Percentiles rank a stretch among this genome's conserved stretches.
Conservation (phyloP, 2,888 invertebrate genomes). For the Drosophila histrio region DNA sequence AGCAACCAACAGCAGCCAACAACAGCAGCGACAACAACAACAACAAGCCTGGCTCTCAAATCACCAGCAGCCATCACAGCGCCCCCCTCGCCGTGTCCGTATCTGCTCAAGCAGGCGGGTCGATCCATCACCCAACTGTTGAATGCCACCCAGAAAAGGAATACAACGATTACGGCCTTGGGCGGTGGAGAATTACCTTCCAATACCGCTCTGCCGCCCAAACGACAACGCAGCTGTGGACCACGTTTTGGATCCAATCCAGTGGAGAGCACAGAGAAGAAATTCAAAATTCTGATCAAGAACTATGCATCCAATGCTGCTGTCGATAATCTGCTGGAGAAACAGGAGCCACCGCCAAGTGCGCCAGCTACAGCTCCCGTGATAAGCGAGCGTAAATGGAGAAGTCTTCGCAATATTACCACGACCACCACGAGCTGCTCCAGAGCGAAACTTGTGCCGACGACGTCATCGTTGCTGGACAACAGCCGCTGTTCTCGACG, state of each 20-base stretch:
- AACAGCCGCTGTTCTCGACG: constrained; percentile 40
- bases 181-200: constrained; percentile 17
- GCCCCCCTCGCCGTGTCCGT: constrained; percentile 49
- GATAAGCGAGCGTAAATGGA: constrained; percentile 63
- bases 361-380: constrained; percentile 50
- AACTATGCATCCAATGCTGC: constrained; percentile 53
- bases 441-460: constrained; percentile 25
- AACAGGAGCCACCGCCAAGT: constrained; percentile 28
- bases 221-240: constrained; percentile 81
- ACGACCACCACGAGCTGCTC: constrained; percentile 18
- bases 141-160: constrained; percentile 55
- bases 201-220: constrained; percentile 43
- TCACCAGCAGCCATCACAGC: constrained; percentile 20
- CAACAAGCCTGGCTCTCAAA: constrained; percentile 34
- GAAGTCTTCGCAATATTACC: constrained; percentile 60
- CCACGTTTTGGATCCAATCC: constrained; percentile 60
- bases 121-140: constrained; percentile 71
- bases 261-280: constrained; percentile 51
- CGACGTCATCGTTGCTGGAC: constrained; percentile 12
- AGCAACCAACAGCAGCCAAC: constrained; percentile 36
- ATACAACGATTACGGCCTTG: constrained; percentile 25
- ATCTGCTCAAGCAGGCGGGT: constrained; percentile 66
- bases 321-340: constrained; percentile 38
- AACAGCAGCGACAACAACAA: too few species aligned
- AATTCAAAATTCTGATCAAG: constrained; percentile 71